Conservation (phyloP, 2,888 invertebrate genomes). For the Mamestra brassicae region DNA sequence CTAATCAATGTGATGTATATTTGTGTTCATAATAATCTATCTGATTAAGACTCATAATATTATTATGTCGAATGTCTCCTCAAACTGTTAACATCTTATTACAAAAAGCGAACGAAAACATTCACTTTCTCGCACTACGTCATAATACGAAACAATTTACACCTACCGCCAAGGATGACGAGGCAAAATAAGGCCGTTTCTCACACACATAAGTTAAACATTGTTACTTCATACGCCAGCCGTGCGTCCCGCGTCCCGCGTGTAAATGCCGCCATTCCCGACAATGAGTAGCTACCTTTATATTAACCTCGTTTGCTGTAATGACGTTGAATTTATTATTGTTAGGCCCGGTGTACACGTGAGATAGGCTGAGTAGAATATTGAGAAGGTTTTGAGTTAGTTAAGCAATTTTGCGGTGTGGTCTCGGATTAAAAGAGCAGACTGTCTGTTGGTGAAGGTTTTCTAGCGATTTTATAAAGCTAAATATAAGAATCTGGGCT, state of each 20-base stretch:
- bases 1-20: too few relatives aligned
- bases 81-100: too few relatives aligned
- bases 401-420: conserved; percentile 34
- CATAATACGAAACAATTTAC: conserved; percentile 53
- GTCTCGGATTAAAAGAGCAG: conserved; percentile 10
- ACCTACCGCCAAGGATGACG: conserved; percentile 37
- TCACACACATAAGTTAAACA: conserved; percentile 61
- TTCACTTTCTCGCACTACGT: conserved; percentile 22
- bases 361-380: conserved; percentile 41
- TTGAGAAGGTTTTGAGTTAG: conserved; percentile 35
- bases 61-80: too few relatives aligned
- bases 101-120: background rate
- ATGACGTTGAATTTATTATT: conserved; percentile 77
- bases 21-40: too few relatives aligned
- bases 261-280: conserved; percentile 72
- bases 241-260: conserved; percentile 45
- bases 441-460: background rate
- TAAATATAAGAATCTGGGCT: too few relatives aligned
- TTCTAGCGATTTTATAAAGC: too few relatives aligned
- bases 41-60: too few relatives aligned
- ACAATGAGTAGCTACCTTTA: conserved; percentile 76
- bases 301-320: conserved; percentile 78
- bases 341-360: conserved; percentile 58
- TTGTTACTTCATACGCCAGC: conserved; percentile 55
- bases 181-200: conserved; percentile 56